Conservation (phyloP, 2,113 vertebrate species). For the Nycticebus coucang region DNA sequence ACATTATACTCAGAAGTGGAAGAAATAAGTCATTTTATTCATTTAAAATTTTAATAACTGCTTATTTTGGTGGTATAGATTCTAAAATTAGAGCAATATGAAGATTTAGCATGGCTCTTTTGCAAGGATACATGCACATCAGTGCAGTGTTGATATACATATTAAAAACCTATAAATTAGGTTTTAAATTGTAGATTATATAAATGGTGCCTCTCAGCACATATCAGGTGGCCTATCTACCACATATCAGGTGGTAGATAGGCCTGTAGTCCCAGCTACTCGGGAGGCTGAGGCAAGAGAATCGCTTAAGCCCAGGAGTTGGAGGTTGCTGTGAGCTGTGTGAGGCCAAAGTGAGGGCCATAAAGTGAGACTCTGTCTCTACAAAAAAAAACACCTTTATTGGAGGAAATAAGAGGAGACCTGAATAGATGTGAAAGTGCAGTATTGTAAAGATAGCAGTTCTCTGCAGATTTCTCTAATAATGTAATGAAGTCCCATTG, state of each 20-base stretch:
- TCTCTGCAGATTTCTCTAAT: neutral
- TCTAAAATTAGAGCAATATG: neutral
- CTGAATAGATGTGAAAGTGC: neutral
- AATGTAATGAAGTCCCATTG: neutral
- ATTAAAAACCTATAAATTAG: too few species aligned
- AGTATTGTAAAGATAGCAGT: neutral
- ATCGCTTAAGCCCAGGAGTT: too few species aligned
- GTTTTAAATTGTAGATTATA: too few species aligned
- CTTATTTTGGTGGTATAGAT: neutral
- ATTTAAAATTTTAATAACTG: constrained; percentile 15
- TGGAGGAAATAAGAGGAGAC: constrained; percentile 26
- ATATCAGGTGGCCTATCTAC: too few species aligned
- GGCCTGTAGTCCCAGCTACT: too few species aligned
- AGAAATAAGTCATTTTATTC: neutral
- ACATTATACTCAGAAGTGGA: neutral
- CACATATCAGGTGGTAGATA: too few species aligned
- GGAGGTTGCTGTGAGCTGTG: too few species aligned
- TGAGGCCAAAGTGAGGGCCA: too few species aligned
- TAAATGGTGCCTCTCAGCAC: too few species aligned
- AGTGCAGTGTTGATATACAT: neutral
- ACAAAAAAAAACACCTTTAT: too few species aligned
- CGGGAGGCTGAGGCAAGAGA: too few species aligned
- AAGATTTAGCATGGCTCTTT: neutral
- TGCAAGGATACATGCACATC: neutral
- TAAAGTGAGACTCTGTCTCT: too few species aligned